Evolutionary conservation across 2,888 invertebrate genomes (phyloP), one percentile per base, ranked within the genome.

Genomic region (Neelides folsomi): DNA sequence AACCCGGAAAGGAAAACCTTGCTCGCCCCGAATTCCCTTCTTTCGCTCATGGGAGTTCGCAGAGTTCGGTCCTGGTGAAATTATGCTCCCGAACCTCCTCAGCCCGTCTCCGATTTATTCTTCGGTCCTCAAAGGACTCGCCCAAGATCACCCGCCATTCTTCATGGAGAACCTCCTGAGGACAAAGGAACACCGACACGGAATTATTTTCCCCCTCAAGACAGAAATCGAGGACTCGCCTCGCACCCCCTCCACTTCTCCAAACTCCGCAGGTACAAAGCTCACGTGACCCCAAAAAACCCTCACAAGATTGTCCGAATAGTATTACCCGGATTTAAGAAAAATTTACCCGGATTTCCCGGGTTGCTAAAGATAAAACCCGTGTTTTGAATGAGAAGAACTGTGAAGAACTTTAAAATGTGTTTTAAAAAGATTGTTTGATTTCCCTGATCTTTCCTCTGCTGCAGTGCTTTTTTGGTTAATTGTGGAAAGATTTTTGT

Each of bases 21-120:
- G 2, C 13, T 47, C 19, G 38, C 18, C 15, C 13, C 19, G 6
- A 16, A 37, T 47, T 35, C 16, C 36, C 27, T 27, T 42, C 19
- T 19, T 42, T 16, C 15, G 19, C 15, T 15, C 42, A 42, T 19
- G 15, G 18, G 18, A 15, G 19, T 12, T 42, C 5, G 15, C 42
- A 7, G 5, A 15, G 18, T 15, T 16, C 15, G 13, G 39, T 15
- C 15, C 4, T 15, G 39, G 39, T 39, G 39, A 39, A 3, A 58
- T 53, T 46, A 64, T 64, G 64, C 62, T 64, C 44, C 64, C 64
- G 16, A 61, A 61, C 59, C 57, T 61, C 27, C 48, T 64, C 46
- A 54, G 52, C 45, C 62, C 64, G 37, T 58, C 57, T 48, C 60
- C 61, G 34, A 44, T 60, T 48, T 60, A 58, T 45, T 56, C 58